Evolutionary conservation across 2,113 vertebrate genomes (phyloP).

Genomic region (Ginglymostoma cirratum): DNA sequence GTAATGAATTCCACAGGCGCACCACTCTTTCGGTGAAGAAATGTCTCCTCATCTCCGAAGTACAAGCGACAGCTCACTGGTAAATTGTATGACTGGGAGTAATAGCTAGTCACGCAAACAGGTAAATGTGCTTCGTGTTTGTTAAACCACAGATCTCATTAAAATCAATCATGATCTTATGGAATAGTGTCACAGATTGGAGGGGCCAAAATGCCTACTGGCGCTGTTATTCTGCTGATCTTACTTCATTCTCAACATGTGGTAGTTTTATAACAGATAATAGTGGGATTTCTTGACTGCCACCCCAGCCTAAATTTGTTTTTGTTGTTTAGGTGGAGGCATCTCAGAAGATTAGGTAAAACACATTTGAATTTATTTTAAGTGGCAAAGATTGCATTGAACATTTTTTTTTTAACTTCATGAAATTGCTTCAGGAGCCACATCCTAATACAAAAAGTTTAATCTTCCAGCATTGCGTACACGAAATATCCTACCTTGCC

Average conservation of each 20-base stretch:
- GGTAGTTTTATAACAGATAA: not conserved
- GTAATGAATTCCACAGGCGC: too few species aligned
- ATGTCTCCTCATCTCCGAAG: too few species aligned
- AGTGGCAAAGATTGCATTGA: not conserved
- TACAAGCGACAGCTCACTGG: too few species aligned
- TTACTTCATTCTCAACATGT: not conserved
- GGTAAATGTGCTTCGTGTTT: too few species aligned
- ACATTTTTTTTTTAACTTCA: not conserved
- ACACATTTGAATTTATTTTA: not conserved
- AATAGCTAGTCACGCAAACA: too few species aligned
- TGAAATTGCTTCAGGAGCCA: not conserved
- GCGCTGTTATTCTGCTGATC: not conserved
- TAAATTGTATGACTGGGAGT: too few species aligned
- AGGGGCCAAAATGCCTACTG: not conserved
- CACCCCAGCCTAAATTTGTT: not conserved
- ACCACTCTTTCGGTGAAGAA: too few species aligned
- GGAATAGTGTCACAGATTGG: not conserved
- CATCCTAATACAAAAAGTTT: not conserved
- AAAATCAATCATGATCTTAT: not conserved
- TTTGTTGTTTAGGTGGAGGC: not conserved
- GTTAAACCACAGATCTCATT: too few species aligned
- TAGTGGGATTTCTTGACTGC: not conserved
- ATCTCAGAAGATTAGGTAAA: not conserved
- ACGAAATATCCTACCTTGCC: not conserved
- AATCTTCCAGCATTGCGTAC: not conserved